phyloP scores from a whole-genome alignment of 2,888 invertebrate species.

The Poecilus cupreus region DNA sequence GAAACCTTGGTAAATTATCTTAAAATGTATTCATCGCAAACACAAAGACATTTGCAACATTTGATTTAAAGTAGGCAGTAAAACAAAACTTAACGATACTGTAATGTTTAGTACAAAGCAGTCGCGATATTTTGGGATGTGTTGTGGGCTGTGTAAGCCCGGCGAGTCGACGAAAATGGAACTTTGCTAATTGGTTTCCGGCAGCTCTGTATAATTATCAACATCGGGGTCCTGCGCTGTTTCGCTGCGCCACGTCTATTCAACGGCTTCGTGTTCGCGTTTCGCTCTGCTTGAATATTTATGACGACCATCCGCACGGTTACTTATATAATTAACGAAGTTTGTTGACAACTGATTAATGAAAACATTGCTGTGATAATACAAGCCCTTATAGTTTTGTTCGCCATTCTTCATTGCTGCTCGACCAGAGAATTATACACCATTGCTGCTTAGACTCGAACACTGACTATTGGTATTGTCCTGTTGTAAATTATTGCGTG shows the following conservation, averaged over 20 bases:
- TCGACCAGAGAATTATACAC: not conserved
- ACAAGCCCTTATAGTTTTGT: constrained; percentile 30
- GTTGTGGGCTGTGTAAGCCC: not conserved
- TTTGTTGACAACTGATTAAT: constrained; percentile 59
- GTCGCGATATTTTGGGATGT: constrained; percentile 5
- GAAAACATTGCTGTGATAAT: constrained; percentile 57
- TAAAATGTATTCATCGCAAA: no score
- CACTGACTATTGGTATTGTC: not conserved
- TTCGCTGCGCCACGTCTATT: not conserved
- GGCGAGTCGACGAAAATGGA: constrained; percentile 35
- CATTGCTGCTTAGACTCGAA: not conserved
- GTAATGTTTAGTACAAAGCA: no score
- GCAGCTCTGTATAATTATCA: constrained; percentile 57
- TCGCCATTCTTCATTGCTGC: not conserved
- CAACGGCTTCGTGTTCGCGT: constrained; percentile 5
- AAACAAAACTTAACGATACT: no score
- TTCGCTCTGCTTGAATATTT: constrained; percentile 49
- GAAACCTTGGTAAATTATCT: no score
- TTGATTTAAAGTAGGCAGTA: no score
- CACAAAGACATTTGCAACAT: no score
- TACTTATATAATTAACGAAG: constrained; percentile 58
- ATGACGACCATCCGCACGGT: constrained; percentile 49
- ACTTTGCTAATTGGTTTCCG: constrained; percentile 58
- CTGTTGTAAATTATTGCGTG: no score
- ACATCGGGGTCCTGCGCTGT: constrained; percentile 35